Evolutionary conservation across 1,140 invertebrate species (phyloP).

Genomic region (Apis laboriosa): DNA sequence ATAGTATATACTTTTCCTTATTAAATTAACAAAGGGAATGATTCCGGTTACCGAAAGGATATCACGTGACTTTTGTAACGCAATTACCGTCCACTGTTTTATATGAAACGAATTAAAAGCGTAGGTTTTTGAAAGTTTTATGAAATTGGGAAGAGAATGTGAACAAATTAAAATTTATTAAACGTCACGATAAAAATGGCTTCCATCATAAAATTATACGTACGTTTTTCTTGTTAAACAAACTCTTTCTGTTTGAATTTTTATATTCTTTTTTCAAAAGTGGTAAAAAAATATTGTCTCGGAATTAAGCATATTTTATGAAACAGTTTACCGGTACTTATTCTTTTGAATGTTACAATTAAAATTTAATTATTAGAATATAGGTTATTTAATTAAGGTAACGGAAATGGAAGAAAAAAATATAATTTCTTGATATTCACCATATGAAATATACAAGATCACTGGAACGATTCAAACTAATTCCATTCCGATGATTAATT

Average conservation of each 20-base stretch:
- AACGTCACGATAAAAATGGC: background rate
- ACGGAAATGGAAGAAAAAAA: background rate
- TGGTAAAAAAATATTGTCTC: accelerated
- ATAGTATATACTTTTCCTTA: background rate
- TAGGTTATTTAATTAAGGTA: background rate
- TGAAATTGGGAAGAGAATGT: background rate
- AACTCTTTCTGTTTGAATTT: no score
- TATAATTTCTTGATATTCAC: background rate
- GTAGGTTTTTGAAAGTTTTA: background rate
- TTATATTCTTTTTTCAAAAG: no score
- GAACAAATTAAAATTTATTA: conserved; percentile 5
- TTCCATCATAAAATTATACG: background rate
- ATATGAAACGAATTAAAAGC: background rate
- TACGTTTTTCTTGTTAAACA: background rate
- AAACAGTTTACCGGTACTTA: no score
- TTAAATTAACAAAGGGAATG: background rate
- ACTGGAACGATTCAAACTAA: background rate
- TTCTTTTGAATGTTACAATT: background rate
- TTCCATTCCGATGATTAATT: conserved; percentile 16
- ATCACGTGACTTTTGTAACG: background rate
- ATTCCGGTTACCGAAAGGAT: background rate
- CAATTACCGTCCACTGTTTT: conserved; percentile 5
- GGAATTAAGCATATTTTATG: no score
- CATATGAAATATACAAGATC: background rate
- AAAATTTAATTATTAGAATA: background rate